Percentiles rank a stretch among this genome's conserved stretches.
These are phyloP conservation scores for Liodrosophila aerea DNA, from an alignment of 2,888 invertebrate species.

Conservation along the genomic window DNA sequence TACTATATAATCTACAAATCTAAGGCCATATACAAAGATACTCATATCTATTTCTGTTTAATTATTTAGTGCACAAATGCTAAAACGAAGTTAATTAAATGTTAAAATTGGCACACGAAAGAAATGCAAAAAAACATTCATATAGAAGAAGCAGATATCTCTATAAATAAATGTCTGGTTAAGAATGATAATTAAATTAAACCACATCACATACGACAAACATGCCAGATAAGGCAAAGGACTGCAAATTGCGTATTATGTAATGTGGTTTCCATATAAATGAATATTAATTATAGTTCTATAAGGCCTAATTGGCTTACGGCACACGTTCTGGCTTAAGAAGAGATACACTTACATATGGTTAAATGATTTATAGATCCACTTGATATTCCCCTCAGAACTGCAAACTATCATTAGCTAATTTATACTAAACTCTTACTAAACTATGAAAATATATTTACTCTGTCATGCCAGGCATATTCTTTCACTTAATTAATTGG, in stretches of 20 bases:
- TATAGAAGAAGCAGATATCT: conserved; percentile 10
- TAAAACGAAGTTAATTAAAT: conserved; percentile 44
- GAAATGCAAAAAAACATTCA: conserved; percentile 18
- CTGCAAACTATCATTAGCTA: too few relatives aligned
- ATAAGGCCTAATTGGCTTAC: conserved; percentile 22
- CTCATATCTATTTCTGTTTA: conserved; percentile 23
- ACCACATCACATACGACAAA: conserved; percentile 34
- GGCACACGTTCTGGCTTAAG: conserved; percentile 12
- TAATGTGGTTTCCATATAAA: conserved; percentile 15
- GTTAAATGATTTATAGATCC: neutral
- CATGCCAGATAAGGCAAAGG: conserved; percentile 4
- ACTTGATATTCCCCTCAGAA: too few relatives aligned
- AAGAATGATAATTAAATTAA: conserved; percentile 26
- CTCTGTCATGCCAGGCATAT: too few relatives aligned
- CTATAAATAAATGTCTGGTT: conserved; percentile 15
- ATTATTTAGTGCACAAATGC: conserved; percentile 58
- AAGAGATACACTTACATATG: neutral
- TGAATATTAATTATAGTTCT: conserved; percentile 21
- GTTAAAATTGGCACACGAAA: conserved; percentile 29
- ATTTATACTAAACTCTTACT: neutral
- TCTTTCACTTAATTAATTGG: neutral
- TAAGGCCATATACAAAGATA: conserved; percentile 29
- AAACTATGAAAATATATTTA: too few relatives aligned
- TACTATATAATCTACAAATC: neutral
- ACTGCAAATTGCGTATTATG: conserved; percentile 10